These are phyloP conservation scores for Leptopilina syphax DNA, from an alignment of 2,888 invertebrate genomes.

Conservation along the genomic window DNA sequence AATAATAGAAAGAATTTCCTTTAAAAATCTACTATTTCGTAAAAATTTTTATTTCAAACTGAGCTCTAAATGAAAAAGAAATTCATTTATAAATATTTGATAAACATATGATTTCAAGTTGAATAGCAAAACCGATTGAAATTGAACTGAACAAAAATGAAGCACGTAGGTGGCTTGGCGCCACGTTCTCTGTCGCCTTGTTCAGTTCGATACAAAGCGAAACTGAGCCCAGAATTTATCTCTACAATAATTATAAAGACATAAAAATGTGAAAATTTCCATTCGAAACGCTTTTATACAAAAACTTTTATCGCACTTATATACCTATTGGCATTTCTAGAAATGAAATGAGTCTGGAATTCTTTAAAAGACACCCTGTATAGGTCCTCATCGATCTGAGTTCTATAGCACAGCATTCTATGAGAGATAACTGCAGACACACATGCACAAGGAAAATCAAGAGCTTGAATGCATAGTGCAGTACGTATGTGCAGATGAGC, in stretches of 20 bases:
- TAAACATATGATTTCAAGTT: no score
- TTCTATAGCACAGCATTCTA: slow-evolving; percentile 38
- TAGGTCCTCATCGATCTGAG: slow-evolving; percentile 39
- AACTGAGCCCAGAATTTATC: no score
- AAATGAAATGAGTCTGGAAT: slow-evolving; percentile 27
- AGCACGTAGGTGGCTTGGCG: no score
- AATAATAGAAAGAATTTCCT: no score
- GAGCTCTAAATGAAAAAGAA: no score
- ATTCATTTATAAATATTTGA: no score
- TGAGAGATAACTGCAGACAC: slow-evolving; percentile 39
- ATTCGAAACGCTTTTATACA: background rate
- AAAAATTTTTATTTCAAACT: no score
- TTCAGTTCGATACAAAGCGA: no score
- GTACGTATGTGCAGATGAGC: background rate
- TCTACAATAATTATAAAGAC: background rate
- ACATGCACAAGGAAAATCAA: slow-evolving; percentile 15
- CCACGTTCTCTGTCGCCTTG: no score
- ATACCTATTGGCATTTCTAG: slow-evolving; percentile 32
- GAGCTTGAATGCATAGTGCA: slow-evolving; percentile 7
- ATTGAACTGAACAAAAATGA: no score
- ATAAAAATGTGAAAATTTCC: background rate
- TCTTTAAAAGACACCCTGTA: slow-evolving; percentile 36
- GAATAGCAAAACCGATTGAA: no score
- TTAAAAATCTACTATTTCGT: no score
- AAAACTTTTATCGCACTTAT: background rate